These are phyloP conservation scores for Thymelicus lineola DNA, from an alignment of 2,888 invertebrate genomes.

Conservation along the genomic window DNA sequence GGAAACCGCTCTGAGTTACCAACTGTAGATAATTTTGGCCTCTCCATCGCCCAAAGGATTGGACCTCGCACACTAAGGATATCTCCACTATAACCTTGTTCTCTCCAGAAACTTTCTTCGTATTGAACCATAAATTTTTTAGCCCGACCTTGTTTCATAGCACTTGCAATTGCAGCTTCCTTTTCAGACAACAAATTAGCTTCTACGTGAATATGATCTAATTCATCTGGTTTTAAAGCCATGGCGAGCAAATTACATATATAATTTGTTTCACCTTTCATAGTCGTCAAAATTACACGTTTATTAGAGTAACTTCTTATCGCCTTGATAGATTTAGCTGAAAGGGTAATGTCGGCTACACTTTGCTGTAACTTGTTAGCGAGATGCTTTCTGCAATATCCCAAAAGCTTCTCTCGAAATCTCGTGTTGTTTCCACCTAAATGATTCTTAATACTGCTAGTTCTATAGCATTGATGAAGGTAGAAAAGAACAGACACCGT, in stretches of 20 bases:
- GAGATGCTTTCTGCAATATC: conserved; percentile 66
- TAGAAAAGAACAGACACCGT: conserved; percentile 75
- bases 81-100: conserved; percentile 73
- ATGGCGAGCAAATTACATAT: conserved; percentile 73
- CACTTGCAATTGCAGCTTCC: conserved; percentile 49
- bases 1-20: conserved; percentile 60
- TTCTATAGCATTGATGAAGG: conserved; percentile 74
- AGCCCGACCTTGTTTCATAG: conserved; percentile 60
- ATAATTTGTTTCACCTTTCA: conserved; percentile 69
- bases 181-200: conserved; percentile 58
- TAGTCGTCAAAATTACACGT: conserved; percentile 70
- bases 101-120: conserved; percentile 68
- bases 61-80: conserved; percentile 76
- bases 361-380: conserved; percentile 64
- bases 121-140: conserved; percentile 72
- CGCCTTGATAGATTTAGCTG: conserved; percentile 61
- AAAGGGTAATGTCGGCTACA: conserved; percentile 65
- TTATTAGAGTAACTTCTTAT: conserved; percentile 67
- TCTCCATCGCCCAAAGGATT: conserved; percentile 78
- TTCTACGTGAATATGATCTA: conserved; percentile 65
- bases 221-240: conserved; percentile 74
- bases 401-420: conserved; percentile 70
- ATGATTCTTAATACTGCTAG: conserved; percentile 64
- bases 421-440: conserved; percentile 70
- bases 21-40: conserved; percentile 62